phyloP scores from a whole-genome alignment of 2,113 vertebrate genomes.

The Notarius lentiginosus region DNA sequence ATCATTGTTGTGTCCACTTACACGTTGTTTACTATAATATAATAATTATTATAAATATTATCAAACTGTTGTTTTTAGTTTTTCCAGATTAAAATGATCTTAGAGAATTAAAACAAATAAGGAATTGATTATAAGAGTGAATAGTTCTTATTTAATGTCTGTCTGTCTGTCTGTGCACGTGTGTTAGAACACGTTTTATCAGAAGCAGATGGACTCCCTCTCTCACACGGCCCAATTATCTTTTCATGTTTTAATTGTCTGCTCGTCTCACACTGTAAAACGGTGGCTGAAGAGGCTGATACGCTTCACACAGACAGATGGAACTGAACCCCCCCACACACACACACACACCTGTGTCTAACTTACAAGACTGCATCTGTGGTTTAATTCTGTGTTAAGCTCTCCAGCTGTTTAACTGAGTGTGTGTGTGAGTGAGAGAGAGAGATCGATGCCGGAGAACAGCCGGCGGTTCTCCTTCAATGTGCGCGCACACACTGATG shows the following conservation, averaged over 20 bases:
- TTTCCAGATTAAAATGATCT: constrained; percentile 51
- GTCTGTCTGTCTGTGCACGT: background rate
- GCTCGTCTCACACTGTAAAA: constrained; percentile 22
- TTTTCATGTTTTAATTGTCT: constrained; percentile 58
- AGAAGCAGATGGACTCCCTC: background rate
- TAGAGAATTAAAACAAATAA: constrained; percentile 60
- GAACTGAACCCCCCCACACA: background rate
- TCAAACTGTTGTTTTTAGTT: constrained; percentile 59
- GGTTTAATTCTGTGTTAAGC: background rate
- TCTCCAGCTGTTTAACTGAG: constrained; percentile 7
- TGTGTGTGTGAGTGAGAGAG: background rate
- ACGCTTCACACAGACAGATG: background rate
- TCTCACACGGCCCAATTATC: constrained; percentile 39
- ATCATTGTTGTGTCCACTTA: constrained; percentile 50
- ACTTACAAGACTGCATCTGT: constrained; percentile 27
- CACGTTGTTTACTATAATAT: constrained; percentile 46
- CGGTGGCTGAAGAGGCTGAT: constrained; percentile 17
- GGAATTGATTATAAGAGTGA: constrained; percentile 42
- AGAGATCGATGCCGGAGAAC: background rate
- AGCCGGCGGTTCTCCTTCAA: background rate
- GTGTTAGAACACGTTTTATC: background rate
- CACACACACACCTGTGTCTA: constrained; percentile 40
- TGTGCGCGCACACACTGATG: background rate
- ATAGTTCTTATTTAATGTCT: background rate
- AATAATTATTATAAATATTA: constrained; percentile 41